These are phyloP conservation scores for Tonatia bakeri DNA, from an alignment of 2,113 vertebrate genomes.

Conservation along the genomic window DNA sequence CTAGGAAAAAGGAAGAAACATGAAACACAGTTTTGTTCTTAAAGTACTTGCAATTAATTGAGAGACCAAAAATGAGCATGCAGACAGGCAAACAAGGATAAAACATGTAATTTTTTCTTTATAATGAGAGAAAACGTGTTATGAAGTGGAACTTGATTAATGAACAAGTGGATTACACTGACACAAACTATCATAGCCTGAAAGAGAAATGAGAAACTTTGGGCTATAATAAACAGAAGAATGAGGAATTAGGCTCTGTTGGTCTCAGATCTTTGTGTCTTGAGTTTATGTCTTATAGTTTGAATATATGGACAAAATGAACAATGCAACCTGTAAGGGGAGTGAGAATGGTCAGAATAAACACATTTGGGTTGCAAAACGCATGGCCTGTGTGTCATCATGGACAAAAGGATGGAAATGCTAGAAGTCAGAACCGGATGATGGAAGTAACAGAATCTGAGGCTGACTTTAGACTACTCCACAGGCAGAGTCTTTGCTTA, in stretches of 20 bases:
- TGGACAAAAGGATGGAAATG: not conserved
- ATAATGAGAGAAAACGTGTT: not conserved
- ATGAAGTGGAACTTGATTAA: not conserved
- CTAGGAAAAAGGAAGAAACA: not conserved
- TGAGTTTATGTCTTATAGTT: not conserved
- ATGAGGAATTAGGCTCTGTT: not conserved
- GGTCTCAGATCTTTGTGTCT: not conserved
- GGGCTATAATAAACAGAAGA: not conserved
- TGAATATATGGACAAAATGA: not conserved
- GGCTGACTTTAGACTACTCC: not conserved
- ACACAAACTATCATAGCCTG: not conserved
- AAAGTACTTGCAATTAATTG: not conserved
- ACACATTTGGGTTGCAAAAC: not conserved
- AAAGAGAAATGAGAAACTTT: not conserved
- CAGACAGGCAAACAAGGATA: not conserved
- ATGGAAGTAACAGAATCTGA: not conserved
- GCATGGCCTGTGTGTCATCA: rapidly evolving
- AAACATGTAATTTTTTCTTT: not conserved
- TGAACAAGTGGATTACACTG: not conserved
- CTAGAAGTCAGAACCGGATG: not conserved
- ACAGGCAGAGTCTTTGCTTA: not conserved
- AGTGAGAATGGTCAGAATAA: not conserved
- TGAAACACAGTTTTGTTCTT: not conserved
- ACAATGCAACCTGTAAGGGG: not conserved
- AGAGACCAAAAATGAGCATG: not conserved